Evolutionary conservation across 2,113 vertebrate species (phyloP), one percentile per base, ranked within the genome.

Genomic region (Naja naja): DNA sequence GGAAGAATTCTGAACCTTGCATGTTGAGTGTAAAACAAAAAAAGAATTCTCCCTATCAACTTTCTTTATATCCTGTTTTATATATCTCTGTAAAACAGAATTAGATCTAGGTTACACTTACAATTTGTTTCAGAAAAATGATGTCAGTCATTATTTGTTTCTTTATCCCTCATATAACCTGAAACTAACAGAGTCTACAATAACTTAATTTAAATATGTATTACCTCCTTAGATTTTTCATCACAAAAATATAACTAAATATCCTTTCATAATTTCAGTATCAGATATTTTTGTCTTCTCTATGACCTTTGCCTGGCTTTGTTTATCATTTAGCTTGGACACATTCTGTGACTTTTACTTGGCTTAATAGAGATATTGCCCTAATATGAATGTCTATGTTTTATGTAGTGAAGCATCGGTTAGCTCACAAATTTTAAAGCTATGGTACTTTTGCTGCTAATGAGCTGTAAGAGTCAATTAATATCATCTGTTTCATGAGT

Each of bases 401-500:
- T 93, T 91, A 45, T 58, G 18, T 47, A 5, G 25, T 52, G 12
- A 90, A 52, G 91, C 43, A 43, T 45, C 88, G 0, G 58, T 64
- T 7, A 90, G 18, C 89, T 88, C 91, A 89, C 3, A 93, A 18
- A 18, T 81, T 94, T 2, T 22, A 90, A 54, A 3, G 1, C 1
- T 94, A 93, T 8, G 2, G 3, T 6, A 87, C 74, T 10, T 11
- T 88, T 92, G 11, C 91, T 92, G 90, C 43, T 85, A 89, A 1
- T 0, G 1, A 93, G 27, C 4, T 89, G 52, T 49, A 93, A 91
- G 22, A 16, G 92, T 2, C 5, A 16, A 94, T 93, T 25, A 93
- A 10, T 12, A 56, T 56, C 54, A 92, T 95, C 53, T 2, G 20
- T 94, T 91, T 89, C 43, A 58, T 90, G 90, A 95, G 81, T 93